Base-by-base conservation (phyloP, 2,113 vertebrate genomes). In the Callocephalon fimbriatum region DNA sequence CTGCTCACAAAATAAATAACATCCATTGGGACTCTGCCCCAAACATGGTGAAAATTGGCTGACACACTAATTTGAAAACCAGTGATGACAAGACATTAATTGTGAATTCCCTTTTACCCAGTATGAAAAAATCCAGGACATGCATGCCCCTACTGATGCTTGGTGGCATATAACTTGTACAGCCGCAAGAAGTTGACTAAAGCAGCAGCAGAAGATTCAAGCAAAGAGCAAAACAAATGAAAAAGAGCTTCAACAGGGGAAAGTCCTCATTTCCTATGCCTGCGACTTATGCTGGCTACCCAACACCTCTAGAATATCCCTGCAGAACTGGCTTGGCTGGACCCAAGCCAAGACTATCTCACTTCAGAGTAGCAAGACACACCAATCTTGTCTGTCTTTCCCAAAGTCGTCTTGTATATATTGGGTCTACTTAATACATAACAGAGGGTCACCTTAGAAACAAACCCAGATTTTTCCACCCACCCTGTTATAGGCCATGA, bases 381-480 rank as follows among this genome's bases (percentile, higher is more conserved):
- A 26, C 9, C 1, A 4, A 26, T 23, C 12, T 20, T 72, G 8
- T 51, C 4, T 22, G 8, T 35, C 29, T 40, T 58, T 58, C 25
- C 45, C 23, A 7, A 58, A 59, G 6, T 61, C 2, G 9, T 48
- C 20, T 50, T 18, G 12, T 13, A 23, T 15, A 14, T 51, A 21
- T 31, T 54, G 19, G 25, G 3, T 62, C 65, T 67, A 10, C 56
- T 54, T 50, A 58, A 72, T 21, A 45, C 4, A 6, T 4, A n/a
- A 6, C 22, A 22, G 7, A 67, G 5, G 5, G 10, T 67, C 23
- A 3, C 53, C 19, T 68, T 35, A 37, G 44, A 53, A 88, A 85
- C 8, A 42, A 54, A 37, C 26, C 5, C 31, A 18, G 4, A 11
- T 1, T 2, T 29, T 29, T 40, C 8, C 5, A 0, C 0, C 11